These are phyloP conservation scores for Chroicocephalus ridibundus DNA, from an alignment of 2,113 vertebrate genomes.

Conservation along the genomic window DNA sequence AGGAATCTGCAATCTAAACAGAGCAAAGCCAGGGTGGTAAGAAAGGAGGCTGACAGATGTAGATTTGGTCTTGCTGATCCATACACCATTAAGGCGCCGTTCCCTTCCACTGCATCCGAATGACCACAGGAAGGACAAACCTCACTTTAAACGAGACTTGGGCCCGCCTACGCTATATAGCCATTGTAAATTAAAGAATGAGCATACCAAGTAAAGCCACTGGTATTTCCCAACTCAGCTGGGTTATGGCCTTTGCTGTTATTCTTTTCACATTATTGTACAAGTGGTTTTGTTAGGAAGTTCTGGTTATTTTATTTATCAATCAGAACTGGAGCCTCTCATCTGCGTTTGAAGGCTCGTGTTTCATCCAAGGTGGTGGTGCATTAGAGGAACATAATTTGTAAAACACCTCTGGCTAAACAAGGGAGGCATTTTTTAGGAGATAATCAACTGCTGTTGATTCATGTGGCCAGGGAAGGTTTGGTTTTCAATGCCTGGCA, in stretches of 20 bases:
- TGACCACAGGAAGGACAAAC: slow-evolving; percentile 17
- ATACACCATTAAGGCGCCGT: not conserved
- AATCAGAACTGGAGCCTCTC: not conserved
- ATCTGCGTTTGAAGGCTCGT: not conserved
- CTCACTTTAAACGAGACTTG: not conserved
- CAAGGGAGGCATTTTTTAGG: not conserved
- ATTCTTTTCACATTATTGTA: not conserved
- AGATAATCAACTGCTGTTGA: not conserved
- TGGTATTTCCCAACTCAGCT: not conserved
- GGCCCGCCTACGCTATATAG: not conserved
- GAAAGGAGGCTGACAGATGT: not conserved
- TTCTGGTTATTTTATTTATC: not conserved
- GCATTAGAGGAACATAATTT: not conserved
- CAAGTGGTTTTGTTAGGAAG: not conserved
- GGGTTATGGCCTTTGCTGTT: not conserved
- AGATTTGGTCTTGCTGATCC: not conserved
- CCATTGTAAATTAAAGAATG: not conserved
- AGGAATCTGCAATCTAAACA: slow-evolving; percentile 33
- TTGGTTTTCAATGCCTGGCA: not conserved
- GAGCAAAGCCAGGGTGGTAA: not conserved
- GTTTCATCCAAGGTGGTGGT: not conserved
- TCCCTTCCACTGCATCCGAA: not conserved
- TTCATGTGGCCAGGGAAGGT: not conserved
- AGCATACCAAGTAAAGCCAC: not conserved
- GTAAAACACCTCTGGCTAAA: slow-evolving; percentile 1